Conservation (phyloP, 2,797 vertebrate species). For the Danio jaintianensis region DNA sequence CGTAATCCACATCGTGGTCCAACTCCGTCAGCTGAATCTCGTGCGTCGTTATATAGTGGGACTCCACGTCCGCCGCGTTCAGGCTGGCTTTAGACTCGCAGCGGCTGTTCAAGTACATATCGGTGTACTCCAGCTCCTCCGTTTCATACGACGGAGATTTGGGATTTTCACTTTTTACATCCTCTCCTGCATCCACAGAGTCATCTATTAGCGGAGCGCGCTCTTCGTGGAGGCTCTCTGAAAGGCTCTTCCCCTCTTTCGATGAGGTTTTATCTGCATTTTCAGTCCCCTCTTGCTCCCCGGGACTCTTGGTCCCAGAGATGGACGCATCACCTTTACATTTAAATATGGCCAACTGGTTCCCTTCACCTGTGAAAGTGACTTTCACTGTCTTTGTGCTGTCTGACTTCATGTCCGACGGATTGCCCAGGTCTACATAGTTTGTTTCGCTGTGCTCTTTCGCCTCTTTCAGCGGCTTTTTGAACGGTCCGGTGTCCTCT, state of each 20-base stretch:
- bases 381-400: conserved; percentile 73
- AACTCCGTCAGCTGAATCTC: conserved; percentile 97
- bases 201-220: neutral
- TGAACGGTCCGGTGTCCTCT: conserved; percentile 77
- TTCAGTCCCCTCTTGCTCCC: conserved; percentile 47
- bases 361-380: conserved; percentile 75
- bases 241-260: conserved; percentile 58
- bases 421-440: conserved; percentile 78
- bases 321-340: conserved; percentile 55
- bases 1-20: conserved; percentile 91
- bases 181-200: conserved; percentile 62
- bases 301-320: conserved; percentile 57
- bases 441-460: conserved; percentile 75
- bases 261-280: conserved; percentile 41
- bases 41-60: conserved; percentile 96
- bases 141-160: conserved; percentile 73
- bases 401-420: conserved; percentile 71
- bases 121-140: conserved; percentile 82
- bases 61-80: conserved; percentile 84
- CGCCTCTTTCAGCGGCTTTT: conserved; percentile 74
- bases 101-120: conserved; percentile 80
- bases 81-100: conserved; percentile 70
- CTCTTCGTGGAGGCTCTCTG: conserved; percentile 47
- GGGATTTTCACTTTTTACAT: conserved; percentile 66
- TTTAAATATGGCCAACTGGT: conserved; percentile 72